Conservation (phyloP, 2,888 invertebrate genomes). For the Lasioglossum villosulum region DNA sequence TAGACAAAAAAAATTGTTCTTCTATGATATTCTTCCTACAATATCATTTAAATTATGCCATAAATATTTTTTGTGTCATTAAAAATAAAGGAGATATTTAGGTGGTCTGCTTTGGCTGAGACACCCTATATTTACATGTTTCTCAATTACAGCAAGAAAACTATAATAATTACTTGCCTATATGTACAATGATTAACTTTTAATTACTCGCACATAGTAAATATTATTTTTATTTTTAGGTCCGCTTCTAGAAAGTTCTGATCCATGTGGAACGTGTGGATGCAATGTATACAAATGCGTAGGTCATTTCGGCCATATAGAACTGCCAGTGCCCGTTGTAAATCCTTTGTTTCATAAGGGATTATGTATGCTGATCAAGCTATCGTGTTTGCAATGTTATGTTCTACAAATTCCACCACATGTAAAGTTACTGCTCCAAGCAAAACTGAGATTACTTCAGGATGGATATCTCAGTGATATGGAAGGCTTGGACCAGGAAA, state of each 20-base stretch:
- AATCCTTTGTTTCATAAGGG: constrained; percentile 95
- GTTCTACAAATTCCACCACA: constrained; percentile 88
- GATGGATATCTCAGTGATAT: constrained; percentile 91
- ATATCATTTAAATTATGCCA: too few species aligned
- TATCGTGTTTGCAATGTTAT: constrained; percentile 90
- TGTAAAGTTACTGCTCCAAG: constrained; percentile 87
- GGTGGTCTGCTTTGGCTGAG: too few species aligned
- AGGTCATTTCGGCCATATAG: constrained; percentile 98
- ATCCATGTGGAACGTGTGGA: constrained; percentile 93
- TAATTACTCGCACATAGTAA: too few species aligned
- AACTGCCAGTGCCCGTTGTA: constrained; percentile 93
- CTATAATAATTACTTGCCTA: too few species aligned
- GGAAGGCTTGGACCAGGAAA: constrained; percentile 87
- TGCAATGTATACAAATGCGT: constrained; percentile 89
- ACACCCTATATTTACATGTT: too few species aligned
- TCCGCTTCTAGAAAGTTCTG: constrained; percentile 52
- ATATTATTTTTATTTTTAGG: constrained; percentile 46
- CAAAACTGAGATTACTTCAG: constrained; percentile 90
- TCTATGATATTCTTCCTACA: too few species aligned
- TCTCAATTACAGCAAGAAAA: too few species aligned
- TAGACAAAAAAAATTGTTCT: too few species aligned
- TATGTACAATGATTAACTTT: too few species aligned
- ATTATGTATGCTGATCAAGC: constrained; percentile 88
- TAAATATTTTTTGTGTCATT: too few species aligned
- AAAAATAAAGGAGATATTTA: too few species aligned